Evolutionary conservation across 1,140 invertebrate genomes (phyloP).

Genomic region (Melanaphis sacchari): DNA sequence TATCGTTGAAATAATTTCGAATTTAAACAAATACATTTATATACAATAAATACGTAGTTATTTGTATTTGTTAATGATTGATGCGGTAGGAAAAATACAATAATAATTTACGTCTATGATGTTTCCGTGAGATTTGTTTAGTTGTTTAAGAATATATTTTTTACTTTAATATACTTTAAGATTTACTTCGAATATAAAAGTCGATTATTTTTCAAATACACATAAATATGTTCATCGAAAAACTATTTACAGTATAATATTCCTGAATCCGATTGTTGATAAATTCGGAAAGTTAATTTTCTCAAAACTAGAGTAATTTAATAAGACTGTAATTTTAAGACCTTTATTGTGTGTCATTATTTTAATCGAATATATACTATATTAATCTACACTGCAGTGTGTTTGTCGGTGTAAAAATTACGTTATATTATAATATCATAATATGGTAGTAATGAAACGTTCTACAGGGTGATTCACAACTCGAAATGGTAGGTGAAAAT

Average conservation of each 20-base stretch:
- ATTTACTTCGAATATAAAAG: background rate
- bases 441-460: background rate
- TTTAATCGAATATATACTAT: background rate
- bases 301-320: background rate
- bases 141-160: background rate
- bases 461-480: background rate
- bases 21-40: background rate
- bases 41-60: background rate
- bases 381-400: background rate
- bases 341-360: background rate
- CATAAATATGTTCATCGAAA: background rate
- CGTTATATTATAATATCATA: constrained; percentile 12
- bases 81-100: background rate
- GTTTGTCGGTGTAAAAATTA: background rate
- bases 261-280: background rate
- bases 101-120: background rate
- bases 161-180: background rate
- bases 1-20: background rate
- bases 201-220: background rate
- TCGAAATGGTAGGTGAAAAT: background rate
- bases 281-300: background rate
- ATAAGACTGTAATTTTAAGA: constrained; percentile 25
- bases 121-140: background rate
- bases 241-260: background rate
- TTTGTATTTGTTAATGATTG: background rate